Base-by-base conservation (phyloP, 2,797 vertebrate species). In the Tadarida brasiliensis region DNA sequence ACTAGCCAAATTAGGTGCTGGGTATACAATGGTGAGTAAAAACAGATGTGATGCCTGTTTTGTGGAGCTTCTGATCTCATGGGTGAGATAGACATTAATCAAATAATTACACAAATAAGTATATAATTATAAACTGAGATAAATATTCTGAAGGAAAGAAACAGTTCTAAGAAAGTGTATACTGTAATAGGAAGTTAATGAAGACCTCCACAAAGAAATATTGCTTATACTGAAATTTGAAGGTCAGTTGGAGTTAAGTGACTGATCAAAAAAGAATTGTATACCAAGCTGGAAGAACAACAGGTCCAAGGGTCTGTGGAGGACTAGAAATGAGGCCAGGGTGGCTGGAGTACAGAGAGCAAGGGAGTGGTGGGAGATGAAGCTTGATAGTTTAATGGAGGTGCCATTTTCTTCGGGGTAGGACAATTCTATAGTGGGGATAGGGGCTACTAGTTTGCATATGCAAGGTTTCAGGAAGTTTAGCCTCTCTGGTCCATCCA, bases 21-120 rank as follows among this genome's bases (percentile, higher is more conserved):
- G 14, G 44, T 71, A 90, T 90, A 63, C 4, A 88, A 28, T 39
- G 67, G 35, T 93, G 87, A 97, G 47, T 44, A 90, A 92, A 96
- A 96, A 9, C 95, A 95, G 87, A 93, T 90, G n/a, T 77, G 76
- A 71, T 76, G 28, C 71, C 90, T 97, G 89, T 97, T 95, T 68
- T 74, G 71, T 92, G 47, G 28, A 92, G 68, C 65, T 82, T 94
- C 20, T 96, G 77, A 92, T 94, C 70, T 96, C 91, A 63, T 54
- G 73, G 84, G 51, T 80, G 44, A 97, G 74, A 86, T 5, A 88
- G 68, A 78, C 20, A 86, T 86, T 82, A 95, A 92, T 95, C 39
- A 92, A 91, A 80, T 90, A 92, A 95, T 95, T 89, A 47, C 54
- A 94, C 19, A 77, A 94, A 54, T 35, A 26, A 87, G 28, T 77